Conservation (phyloP, 2,113 vertebrate species). For the Lagopus muta region DNA sequence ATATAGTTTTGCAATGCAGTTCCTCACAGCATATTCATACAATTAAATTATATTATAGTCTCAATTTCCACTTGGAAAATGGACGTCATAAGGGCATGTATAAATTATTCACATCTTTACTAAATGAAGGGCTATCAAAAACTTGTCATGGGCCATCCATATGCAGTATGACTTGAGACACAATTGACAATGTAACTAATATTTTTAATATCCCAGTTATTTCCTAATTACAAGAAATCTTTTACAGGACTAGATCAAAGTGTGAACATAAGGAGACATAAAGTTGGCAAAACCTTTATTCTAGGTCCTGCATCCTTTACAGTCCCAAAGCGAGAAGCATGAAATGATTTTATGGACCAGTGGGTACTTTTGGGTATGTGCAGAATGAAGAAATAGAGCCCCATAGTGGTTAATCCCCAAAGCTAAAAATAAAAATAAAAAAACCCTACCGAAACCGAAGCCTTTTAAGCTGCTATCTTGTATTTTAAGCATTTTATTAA, state of each 20-base stretch:
- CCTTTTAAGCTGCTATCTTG: slow-evolving; percentile 33
- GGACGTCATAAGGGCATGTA: slow-evolving; percentile 34
- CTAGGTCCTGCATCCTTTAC: background rate
- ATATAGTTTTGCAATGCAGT: slow-evolving; percentile 9
- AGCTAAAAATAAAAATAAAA: slow-evolving; percentile 63
- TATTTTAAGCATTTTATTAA: slow-evolving; percentile 59
- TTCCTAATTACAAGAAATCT: slow-evolving; percentile 54
- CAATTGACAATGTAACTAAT: slow-evolving; percentile 71
- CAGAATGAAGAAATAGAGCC: slow-evolving; percentile 65
- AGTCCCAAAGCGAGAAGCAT: background rate
- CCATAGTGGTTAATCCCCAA: slow-evolving; percentile 71
- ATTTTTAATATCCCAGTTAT: slow-evolving; percentile 73
- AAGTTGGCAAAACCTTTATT: background rate
- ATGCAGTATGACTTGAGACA: slow-evolving; percentile 56
- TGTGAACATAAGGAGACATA: background rate
- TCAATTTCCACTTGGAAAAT: slow-evolving; percentile 57
- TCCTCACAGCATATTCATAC: slow-evolving; percentile 28
- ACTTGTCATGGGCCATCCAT: slow-evolving; percentile 70
- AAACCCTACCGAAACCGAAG: slow-evolving; percentile 40
- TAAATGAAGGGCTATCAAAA: slow-evolving; percentile 73
- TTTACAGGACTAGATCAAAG: slow-evolving; percentile 20
- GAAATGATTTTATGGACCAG: background rate
- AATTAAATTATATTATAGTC: slow-evolving; percentile 54
- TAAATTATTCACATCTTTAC: slow-evolving; percentile 72
- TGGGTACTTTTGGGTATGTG: slow-evolving; percentile 64